Evolutionary conservation across 2,113 vertebrate genomes (phyloP), one percentile per base, ranked within the genome.

Genomic region (Oryzias woworae): DNA sequence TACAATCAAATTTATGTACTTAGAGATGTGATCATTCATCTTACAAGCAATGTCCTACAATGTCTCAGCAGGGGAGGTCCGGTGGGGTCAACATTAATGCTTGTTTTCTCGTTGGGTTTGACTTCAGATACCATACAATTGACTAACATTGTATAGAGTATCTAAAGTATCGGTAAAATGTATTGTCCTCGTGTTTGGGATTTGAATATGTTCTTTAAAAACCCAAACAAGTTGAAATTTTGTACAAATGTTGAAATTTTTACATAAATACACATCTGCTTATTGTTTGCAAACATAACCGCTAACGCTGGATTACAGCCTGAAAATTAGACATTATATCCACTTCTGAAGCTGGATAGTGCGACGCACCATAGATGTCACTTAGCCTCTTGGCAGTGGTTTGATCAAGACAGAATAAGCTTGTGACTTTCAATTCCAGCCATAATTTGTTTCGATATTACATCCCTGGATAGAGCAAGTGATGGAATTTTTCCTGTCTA

Each of bases 371-470:
- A 67, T 81, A 88, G 90, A 93, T 96, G 96, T 96, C 95, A 95
- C 94, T 96, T 96, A 95, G 91, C 94, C 93, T 95, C 92, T 94
- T 95, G 94, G 94, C 96, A 95, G 95, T 71, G 88, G 90, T 94
- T 95, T 97, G 95, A 99, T 98, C 96, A 97, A 96, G 94, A 95
- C 88, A 90, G 94, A 96, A 98, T 96, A 95, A 97, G 94, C 91
- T 89, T 92, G 93, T 95, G 96, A 97, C 96, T 99, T 99, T 96
- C 97, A 97, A 97, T 99, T 98, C 94, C 94, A 86, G 93, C 94
- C 94, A 96, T 97, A 97, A 99, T 99, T 98, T 98, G 95, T 98
- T 98, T 96, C 95, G 93, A 94, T 99, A 98, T 97, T 96, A 91
- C 93, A 95, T 94, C 94, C 91, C 85, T 62, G 75, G 92, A 89